phyloP scores from a whole-genome alignment of 2,797 vertebrate species.

The Eurystomus glaucurus region DNA sequence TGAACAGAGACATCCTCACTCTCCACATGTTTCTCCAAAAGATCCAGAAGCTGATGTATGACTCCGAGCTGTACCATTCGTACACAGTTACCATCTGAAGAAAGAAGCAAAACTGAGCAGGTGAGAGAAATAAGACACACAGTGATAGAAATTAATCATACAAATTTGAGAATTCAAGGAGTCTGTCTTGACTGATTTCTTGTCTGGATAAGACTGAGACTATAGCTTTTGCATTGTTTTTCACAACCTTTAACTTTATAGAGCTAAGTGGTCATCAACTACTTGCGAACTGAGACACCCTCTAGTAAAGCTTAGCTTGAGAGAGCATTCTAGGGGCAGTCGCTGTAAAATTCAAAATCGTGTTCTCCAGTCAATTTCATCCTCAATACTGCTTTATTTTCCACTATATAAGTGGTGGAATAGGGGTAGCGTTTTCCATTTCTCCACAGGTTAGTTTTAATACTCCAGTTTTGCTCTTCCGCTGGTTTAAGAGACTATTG shows the following conservation, averaged over 20 bases:
- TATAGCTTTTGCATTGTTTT: neutral
- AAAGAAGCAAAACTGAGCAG: neutral
- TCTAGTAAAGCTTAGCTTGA: neutral
- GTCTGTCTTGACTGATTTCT: neutral
- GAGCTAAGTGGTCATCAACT: neutral
- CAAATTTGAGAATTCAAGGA: neutral
- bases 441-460: neutral
- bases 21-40: conserved; percentile 88
- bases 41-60: conserved; percentile 89
- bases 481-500: neutral
- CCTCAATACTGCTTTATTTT: neutral
- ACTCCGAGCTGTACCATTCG: conserved; percentile 91
- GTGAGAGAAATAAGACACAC: neutral
- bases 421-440: neutral
- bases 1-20: conserved; percentile 90
- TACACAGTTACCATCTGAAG: conserved; percentile 89
- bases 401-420: neutral
- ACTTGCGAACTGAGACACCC: neutral
- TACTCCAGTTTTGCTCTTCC: neutral
- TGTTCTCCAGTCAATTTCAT: neutral
- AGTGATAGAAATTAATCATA: fast-evolving
- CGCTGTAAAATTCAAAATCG: neutral
- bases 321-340: neutral
- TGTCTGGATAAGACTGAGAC: neutral
- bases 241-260: neutral